Percentiles rank a stretch among this genome's conserved stretches.
Conservation (phyloP, 2,888 invertebrate genomes). For the Mythimna albipuncta region DNA sequence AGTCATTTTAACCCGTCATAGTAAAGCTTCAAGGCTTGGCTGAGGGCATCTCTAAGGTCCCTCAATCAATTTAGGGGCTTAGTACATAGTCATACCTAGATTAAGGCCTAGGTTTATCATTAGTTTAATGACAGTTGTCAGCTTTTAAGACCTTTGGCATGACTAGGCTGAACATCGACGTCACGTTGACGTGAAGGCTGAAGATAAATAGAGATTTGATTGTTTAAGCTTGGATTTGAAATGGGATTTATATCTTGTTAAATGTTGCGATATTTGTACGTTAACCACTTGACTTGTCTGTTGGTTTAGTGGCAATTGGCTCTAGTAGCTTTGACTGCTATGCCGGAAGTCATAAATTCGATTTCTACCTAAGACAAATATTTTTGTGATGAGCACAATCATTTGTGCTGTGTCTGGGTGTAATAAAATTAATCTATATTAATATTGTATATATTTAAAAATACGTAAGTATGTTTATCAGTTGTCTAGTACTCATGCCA, state of each 20-base stretch:
- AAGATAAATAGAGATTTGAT: conserved; percentile 14
- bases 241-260: not conserved
- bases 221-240: not conserved
- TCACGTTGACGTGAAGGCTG: conserved; percentile 10
- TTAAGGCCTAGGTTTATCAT: conserved; percentile 10
- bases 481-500: too few relatives aligned
- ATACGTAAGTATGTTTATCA: too few relatives aligned
- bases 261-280: not conserved
- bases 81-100: conserved; percentile 11
- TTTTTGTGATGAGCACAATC: too few relatives aligned
- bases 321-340: too few relatives aligned
- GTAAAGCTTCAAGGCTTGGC: conserved; percentile 5
- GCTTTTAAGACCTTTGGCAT: conserved; percentile 17
- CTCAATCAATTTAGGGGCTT: conserved; percentile 59
- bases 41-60: conserved; percentile 23
- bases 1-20: too few relatives aligned
- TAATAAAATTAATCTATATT: too few relatives aligned
- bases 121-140: conserved; percentile 17
- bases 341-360: too few relatives aligned
- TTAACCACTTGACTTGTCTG: too few relatives aligned
- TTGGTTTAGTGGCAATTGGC: too few relatives aligned
- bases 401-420: too few relatives aligned
- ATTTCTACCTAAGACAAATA: too few relatives aligned
- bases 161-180: conserved; percentile 10
- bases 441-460: too few relatives aligned